Conservation (phyloP, 2,888 invertebrate species). For the Archips crataeganus region DNA sequence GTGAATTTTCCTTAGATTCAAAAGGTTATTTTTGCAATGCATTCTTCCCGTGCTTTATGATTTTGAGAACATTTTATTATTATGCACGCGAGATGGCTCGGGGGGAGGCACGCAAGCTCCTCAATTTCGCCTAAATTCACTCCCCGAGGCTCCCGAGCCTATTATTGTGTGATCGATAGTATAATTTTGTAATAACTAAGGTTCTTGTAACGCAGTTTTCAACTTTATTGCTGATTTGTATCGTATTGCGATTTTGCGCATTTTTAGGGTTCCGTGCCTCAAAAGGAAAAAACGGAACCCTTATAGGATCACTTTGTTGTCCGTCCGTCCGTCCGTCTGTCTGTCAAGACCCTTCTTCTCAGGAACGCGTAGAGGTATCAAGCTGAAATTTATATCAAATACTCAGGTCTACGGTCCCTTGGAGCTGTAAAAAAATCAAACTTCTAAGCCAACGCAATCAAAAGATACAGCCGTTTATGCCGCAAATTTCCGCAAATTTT, state of each 20-base stretch:
- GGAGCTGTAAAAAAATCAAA: no score
- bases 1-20: not conserved
- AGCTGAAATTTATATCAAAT: no score
- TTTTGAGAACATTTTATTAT: conserved; percentile 68
- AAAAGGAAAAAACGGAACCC: no score
- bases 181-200: conserved; percentile 78
- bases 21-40: conserved; percentile 29
- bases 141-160: conserved; percentile 70
- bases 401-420: no score
- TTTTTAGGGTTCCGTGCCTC: no score
- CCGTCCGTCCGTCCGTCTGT: no score
- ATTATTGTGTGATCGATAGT: conserved; percentile 81
- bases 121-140: conserved; percentile 83
- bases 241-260: not conserved
- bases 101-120: conserved; percentile 75
- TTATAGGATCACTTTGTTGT: no score
- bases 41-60: conserved; percentile 72
- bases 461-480: no score
- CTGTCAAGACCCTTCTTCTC: no score
- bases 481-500: no score
- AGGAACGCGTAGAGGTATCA: no score
- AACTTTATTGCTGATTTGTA: not conserved
- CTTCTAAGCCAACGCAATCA: no score
- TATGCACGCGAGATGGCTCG: conserved; percentile 69
- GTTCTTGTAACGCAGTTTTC: conserved; percentile 36